Percentiles rank a stretch among this genome's conserved stretches.
These are phyloP conservation scores for Mycteria americana DNA, from an alignment of 2,797 vertebrate species.

Conservation along the genomic window DNA sequence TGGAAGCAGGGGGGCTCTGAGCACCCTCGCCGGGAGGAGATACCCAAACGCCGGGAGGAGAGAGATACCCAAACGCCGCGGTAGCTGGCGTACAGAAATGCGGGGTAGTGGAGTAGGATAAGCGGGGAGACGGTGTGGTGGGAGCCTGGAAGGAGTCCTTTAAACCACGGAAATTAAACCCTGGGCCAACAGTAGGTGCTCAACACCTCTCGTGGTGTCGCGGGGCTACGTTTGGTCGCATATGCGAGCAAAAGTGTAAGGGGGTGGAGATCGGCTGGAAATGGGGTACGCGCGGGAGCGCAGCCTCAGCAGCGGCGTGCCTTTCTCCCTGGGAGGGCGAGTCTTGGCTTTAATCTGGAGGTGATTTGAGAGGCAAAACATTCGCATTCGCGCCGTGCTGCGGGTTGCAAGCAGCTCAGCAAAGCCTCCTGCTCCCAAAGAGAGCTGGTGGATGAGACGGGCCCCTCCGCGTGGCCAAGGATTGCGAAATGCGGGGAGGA, in stretches of 20 bases:
- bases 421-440: neutral
- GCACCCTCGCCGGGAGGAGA: neutral
- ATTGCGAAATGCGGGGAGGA: neutral
- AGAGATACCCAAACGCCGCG: neutral
- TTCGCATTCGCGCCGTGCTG: too few relatives aligned
- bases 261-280: neutral
- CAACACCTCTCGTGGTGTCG: neutral
- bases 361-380: neutral
- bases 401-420: neutral
- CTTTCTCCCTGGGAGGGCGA: neutral
- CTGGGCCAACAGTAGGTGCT: too few relatives aligned
- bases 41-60: neutral
- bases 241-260: neutral
- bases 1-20: neutral
- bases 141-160: neutral
- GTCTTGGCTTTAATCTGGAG: neutral
- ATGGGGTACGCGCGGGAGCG: too few relatives aligned
- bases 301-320: neutral
- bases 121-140: neutral
- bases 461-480: too few relatives aligned
- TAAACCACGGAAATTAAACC: neutral
- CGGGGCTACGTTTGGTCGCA: neutral
- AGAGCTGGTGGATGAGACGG: neutral
- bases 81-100: too few relatives aligned
- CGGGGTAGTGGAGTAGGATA: neutral